Evolutionary conservation across 64 coral and sea anemone species (phyloP), one percentile per base, ranked within the genome.

Genomic region (Dendronephthya gigantea): DNA sequence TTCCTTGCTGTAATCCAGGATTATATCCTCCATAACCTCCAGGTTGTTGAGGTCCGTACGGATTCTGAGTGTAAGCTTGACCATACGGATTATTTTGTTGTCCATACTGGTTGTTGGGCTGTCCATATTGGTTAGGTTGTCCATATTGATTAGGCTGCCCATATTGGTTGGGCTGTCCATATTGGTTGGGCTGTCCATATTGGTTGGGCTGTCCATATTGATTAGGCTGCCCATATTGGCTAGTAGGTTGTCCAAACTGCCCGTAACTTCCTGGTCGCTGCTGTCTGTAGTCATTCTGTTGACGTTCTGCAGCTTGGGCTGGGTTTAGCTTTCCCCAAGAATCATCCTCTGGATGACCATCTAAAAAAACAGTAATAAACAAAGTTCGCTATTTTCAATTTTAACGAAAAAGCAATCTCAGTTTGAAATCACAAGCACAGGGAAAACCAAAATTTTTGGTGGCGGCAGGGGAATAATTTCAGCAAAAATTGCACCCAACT

Each of bases 251-350:
- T n/a, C n/a, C n/a, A n/a, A n/a, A n/a, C 30, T 74, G 68, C 11
- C 32, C n/a, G 12, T 30, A 30, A 12, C 68, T 28, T 2, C 32
- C n/a, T 27, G 68, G 68, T 17, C 30, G 72, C 36, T 79, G 72
- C 10, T 34, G 72, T 36, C 36, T 36, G 9, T 28, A 36, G 29
- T 79, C 72, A 45, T 45, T 45, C 4, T 79, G 19, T 34, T 79
- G 72, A 36, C 14, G 32, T 79, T 79, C 72, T 9, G 72, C 72
- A 1, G 72, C 72, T 19, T 79, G 72, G 15, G 72, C 72, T 79
- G 72, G 72, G 29, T 34, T 15, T 79, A 79, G 72, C 29, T 35
- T 79, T 79, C 72, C 72, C 72, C 72, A 79, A 79, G 32, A 34
- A 35, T 79, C 72, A 38, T 79, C 29, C 22, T 36, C 36, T 39